Evolutionary conservation across 2,113 vertebrate genomes (phyloP).

Genomic region (Falcunculus frontatus): DNA sequence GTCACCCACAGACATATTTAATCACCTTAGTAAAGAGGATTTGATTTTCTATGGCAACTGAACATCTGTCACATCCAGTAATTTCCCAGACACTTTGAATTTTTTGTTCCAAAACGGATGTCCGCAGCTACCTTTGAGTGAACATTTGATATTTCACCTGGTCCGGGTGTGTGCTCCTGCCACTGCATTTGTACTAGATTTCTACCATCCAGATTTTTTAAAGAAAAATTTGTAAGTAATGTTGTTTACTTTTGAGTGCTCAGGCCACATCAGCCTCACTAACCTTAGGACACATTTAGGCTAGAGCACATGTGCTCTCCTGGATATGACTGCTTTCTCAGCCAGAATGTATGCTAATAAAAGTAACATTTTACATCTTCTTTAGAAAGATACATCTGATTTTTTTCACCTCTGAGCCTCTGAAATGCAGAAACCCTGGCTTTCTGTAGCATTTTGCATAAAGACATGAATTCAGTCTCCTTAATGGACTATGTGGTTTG

Average conservation of each 20-base stretch:
- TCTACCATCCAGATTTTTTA: neutral
- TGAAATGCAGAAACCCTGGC: neutral
- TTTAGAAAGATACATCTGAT: neutral
- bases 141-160: neutral
- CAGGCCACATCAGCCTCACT: neutral
- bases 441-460: neutral
- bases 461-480: neutral
- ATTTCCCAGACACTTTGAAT: neutral
- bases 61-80: neutral
- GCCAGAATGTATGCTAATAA: neutral
- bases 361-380: neutral
- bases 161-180: neutral
- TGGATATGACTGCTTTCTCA: neutral
- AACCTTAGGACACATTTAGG: neutral
- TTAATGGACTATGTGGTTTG: neutral
- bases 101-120: neutral
- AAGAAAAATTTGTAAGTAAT: neutral
- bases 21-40: neutral
- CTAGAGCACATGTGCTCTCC: neutral
- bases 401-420: neutral
- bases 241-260: neutral
- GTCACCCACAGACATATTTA: neutral
- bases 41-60: neutral
- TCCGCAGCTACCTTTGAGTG: neutral
- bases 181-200: neutral